Evolutionary conservation across 2,113 vertebrate species (phyloP).

Genomic region (Hypocryptadius cinnamomeus): DNA sequence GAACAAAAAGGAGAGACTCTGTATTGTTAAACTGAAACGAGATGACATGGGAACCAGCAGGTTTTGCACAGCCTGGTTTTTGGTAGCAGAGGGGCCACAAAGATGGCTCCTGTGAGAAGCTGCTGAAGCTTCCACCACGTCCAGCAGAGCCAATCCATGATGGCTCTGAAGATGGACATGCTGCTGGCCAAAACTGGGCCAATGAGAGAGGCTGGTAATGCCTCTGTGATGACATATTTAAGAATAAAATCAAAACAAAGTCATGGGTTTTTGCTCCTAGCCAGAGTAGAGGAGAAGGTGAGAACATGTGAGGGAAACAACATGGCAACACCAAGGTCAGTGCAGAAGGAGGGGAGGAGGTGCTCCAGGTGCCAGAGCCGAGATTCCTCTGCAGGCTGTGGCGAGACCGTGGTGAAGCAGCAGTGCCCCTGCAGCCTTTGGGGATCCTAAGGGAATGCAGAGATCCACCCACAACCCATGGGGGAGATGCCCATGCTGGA

Average conservation of each 20-base stretch:
- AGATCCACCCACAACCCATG: neutral
- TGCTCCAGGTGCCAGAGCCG: accelerated
- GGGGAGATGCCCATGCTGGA: neutral
- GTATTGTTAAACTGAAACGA: neutral
- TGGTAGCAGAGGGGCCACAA: neutral
- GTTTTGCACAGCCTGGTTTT: neutral
- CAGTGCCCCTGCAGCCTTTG: neutral
- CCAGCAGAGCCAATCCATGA: accelerated
- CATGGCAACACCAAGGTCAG: too few species aligned
- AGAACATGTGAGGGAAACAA: neutral
- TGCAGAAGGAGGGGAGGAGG: neutral
- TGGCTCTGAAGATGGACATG: neutral
- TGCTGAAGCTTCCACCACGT: neutral
- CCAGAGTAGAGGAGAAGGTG: neutral
- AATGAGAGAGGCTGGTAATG: accelerated
- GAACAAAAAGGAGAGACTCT: neutral
- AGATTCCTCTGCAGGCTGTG: neutral
- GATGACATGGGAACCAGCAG: neutral
- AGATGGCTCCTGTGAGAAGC: neutral
- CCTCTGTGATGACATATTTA: neutral
- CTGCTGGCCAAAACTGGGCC: neutral
- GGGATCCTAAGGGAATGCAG: neutral
- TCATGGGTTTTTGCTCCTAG: neutral
- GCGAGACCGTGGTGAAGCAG: neutral
- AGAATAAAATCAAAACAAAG: neutral